Base-by-base conservation (phyloP, 2,888 invertebrate genomes). In the Campopleginae sp. region DNA sequence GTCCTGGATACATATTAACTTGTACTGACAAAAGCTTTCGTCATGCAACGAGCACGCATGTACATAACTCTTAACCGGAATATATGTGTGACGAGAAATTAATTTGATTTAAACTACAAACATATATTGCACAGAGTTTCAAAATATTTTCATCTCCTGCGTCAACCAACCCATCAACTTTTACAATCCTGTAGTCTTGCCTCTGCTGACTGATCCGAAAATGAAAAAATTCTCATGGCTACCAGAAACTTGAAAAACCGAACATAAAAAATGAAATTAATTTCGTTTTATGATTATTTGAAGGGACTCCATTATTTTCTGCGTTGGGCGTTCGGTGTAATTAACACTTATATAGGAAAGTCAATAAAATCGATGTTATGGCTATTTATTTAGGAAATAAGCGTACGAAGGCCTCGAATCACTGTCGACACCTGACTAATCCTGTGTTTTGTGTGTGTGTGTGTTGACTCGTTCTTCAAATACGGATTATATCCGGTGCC, bases 21-120 rank as follows among this genome's bases (percentile, higher is more conserved):
- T 75, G 48, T 68, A 78, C 71, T 68, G 77, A 75, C 75, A 79
- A 85, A 79, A 79, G 46, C 79, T 82, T 65, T 66, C 75, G 79
- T 82, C 85, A 82, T 77, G 79, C 82, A 82, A 76, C 63, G 70
- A 58, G 38, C 42, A 76, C 54, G 44, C 78, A 48, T 19, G 66
- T 63, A 19, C 58, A 61, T 77, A 78, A 61, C 31, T 48, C n/a
- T 33, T 23, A 42, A 58, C 42, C 38, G 12, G 33, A 44, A 14
- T 31, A 17, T 27, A 71, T 58, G 14, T 58, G 58, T 58, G 12
- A 27, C 58, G 14, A 14, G 58, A 58, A 58, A 58, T n/a, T n/a
- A 58, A 27, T 58, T 27, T 58, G 0, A 14, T 58, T 58, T 58
- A 27, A 58, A 58, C 27, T 23, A 58, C 58, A 27, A 58, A 3